phyloP scores from a whole-genome alignment of 2,797 vertebrate species.

The Syngnathus rostellatus region DNA sequence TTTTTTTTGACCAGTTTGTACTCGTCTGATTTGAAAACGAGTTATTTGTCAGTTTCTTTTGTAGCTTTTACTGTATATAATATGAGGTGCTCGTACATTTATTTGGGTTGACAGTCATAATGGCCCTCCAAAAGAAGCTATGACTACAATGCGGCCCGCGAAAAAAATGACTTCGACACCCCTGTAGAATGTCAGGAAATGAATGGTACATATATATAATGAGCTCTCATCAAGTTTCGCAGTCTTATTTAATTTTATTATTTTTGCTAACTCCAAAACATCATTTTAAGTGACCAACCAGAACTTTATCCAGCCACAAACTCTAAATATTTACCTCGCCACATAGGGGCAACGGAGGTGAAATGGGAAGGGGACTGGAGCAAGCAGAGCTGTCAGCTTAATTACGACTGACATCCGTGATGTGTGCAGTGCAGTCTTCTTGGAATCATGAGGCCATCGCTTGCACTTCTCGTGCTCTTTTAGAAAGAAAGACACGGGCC shows the following conservation, averaged over 20 bases:
- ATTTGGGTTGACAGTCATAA: too few species aligned
- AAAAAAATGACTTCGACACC: too few species aligned
- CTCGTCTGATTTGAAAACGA: too few species aligned
- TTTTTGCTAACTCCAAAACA: neutral
- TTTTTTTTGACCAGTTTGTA: too few species aligned
- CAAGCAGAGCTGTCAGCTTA: slow-evolving; percentile 22
- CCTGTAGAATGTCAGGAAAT: too few species aligned
- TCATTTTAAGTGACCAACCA: neutral
- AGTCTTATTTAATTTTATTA: too few species aligned
- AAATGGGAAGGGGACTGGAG: slow-evolving; percentile 27
- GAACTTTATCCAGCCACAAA: neutral
- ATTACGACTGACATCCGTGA: slow-evolving; percentile 27
- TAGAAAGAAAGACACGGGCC: neutral
- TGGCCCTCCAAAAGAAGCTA: too few species aligned
- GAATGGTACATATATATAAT: neutral
- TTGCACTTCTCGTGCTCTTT: neutral
- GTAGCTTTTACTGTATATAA: too few species aligned
- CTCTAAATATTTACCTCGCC: neutral
- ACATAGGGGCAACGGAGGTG: slow-evolving; percentile 13
- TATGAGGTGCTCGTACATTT: too few species aligned
- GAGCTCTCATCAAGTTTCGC: too few species aligned
- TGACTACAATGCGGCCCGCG: too few species aligned
- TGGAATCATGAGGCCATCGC: slow-evolving; percentile 1
- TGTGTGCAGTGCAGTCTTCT: slow-evolving; percentile 12
- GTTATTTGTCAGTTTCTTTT: too few species aligned